These are phyloP conservation scores for Zaprionus bogoriensis DNA, from an alignment of 2,888 invertebrate genomes.

Conservation along the genomic window DNA sequence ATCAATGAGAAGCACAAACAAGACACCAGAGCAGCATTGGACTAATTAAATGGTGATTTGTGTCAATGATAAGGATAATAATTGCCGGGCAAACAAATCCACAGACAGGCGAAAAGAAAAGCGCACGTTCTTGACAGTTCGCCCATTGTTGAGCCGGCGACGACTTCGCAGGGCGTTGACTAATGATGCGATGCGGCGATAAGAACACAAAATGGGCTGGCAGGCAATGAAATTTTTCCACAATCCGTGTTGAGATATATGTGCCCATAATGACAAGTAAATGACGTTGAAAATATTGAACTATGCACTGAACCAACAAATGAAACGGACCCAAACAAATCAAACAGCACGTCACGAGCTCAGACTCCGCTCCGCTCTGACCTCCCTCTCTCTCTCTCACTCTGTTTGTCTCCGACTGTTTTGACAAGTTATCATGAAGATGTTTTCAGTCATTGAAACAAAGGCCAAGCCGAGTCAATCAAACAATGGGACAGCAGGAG, in stretches of 20 bases:
- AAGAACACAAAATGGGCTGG: constrained; percentile 59
- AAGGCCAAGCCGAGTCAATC: constrained; percentile 72
- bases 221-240: constrained; percentile 23
- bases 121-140: constrained; percentile 33
- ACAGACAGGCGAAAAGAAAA: constrained; percentile 22
- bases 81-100: constrained; percentile 71
- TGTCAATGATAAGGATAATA: constrained; percentile 79
- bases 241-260: constrained; percentile 21
- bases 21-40: constrained; percentile 61
- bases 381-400: not conserved
- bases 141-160: constrained; percentile 17
- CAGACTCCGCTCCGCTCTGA: not conserved
- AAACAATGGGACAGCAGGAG: constrained; percentile 57
- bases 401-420: constrained; percentile 34
- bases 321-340: constrained; percentile 43
- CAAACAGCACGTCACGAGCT: constrained; percentile 44
- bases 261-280: constrained; percentile 59
- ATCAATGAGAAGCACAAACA: constrained; percentile 68
- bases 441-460: constrained; percentile 74
- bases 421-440: constrained; percentile 72
- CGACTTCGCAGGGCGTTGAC: constrained; percentile 31
- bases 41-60: constrained; percentile 79
- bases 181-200: constrained; percentile 64
- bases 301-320: constrained; percentile 65
- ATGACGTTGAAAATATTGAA: constrained; percentile 69